Base-by-base conservation (phyloP, 1,140 invertebrate species). In the Bombus ignitus region DNA sequence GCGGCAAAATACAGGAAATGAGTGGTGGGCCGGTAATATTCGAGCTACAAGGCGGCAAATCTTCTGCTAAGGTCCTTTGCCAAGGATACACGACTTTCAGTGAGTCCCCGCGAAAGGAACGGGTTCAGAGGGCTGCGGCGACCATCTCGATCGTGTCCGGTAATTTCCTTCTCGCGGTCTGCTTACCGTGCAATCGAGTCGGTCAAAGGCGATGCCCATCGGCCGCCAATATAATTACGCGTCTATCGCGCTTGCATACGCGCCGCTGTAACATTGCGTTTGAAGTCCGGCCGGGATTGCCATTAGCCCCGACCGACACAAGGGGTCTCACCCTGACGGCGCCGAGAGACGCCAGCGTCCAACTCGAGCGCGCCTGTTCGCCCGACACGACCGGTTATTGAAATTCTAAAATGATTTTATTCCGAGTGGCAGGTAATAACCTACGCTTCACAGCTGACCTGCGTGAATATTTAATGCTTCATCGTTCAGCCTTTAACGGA, bases 351-450 rank as follows among this genome's bases (percentile, higher is more conserved):
- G 77, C 75, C 39, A 59, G 62, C 75, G n/a, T 70, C 65, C 39
- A 81, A 47, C 73, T 53, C 65, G 79, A 62, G 22, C 68, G 37
- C 68, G 82, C 44, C 66, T 79, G 22, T 25, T 39, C 68, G 66
- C 73, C 86, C 81, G 80, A 71, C 62, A 28, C 9, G 47, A 78
- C 71, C 74, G 92, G 87, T 93, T 94, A 94, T 94, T 94, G 93
- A 94, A 94, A 93, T 92, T 93, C 92, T 92, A 91, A 91, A 93
- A 93, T 94, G 93, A 95, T 94, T 94, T 95, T 94, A 94, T 93
- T 91, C 70, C 92, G 89, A 92, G 89, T 94, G 94, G 94, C 94
- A 94, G 94, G 93, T 93, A 94, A 95, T 95, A 94, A 94, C 89
- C 90, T 87, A 78, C 87, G 90, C 88, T 90, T 91, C 89, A 88